These are phyloP conservation scores for Beris chalybata DNA, from an alignment of 2,888 invertebrate genomes.

Conservation along the genomic window DNA sequence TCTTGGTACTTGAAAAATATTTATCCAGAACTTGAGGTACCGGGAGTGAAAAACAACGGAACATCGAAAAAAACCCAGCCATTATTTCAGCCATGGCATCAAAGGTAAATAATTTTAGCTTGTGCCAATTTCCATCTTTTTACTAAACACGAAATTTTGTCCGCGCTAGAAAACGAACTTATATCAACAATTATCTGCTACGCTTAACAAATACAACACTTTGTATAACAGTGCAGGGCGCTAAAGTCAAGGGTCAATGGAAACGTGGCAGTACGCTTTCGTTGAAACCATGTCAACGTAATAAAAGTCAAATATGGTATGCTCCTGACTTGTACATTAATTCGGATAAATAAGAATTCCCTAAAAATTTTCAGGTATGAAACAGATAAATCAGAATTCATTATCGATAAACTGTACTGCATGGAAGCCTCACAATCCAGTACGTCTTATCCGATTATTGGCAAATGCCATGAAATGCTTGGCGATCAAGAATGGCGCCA, in stretches of 20 bases:
- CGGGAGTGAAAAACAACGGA: conserved; percentile 63
- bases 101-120: conserved; percentile 56
- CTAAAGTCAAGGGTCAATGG: conserved; percentile 62
- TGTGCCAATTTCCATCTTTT: conserved; percentile 10
- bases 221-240: conserved; percentile 78
- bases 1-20: conserved; percentile 92
- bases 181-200: conserved; percentile 72
- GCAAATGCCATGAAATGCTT: conserved; percentile 91
- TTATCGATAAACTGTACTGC: conserved; percentile 81
- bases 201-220: conserved; percentile 70
- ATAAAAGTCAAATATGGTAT: conserved; percentile 69
- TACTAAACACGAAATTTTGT: conserved; percentile 36
- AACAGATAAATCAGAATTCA: conserved; percentile 79
- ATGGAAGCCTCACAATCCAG: conserved; percentile 69
- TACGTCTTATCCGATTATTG: conserved; percentile 67
- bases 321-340: neutral
- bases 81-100: conserved; percentile 80
- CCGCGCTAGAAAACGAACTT: conserved; percentile 66
- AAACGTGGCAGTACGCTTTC: conserved; percentile 72
- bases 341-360: neutral
- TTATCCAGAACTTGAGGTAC: conserved; percentile 85
- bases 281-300: conserved; percentile 69
- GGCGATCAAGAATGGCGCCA: conserved; percentile 92
- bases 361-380: conserved; percentile 65
- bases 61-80: conserved; percentile 57